Percentiles rank a stretch among this genome's conserved stretches.
Conservation (phyloP, 2,113 vertebrate species). For the Phainopepla nitens region DNA sequence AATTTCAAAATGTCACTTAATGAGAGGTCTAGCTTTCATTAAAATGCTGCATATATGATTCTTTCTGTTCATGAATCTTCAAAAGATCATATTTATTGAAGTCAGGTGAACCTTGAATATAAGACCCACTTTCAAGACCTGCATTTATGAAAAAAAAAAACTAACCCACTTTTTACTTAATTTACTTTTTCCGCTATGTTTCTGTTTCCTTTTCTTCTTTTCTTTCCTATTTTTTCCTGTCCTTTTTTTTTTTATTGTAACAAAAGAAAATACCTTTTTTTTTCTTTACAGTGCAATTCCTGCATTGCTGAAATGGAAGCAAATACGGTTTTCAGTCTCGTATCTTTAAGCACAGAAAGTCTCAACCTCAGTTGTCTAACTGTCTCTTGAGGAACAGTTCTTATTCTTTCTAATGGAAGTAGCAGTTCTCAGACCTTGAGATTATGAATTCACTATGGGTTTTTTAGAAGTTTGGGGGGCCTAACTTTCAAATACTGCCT, state of each 20-base stretch:
- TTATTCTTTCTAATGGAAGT: background rate
- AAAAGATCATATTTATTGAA: background rate
- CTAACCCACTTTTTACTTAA: background rate
- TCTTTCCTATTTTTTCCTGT: background rate
- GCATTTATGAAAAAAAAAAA: background rate
- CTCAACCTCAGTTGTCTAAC: background rate
- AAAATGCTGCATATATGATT: background rate
- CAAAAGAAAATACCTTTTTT: background rate
- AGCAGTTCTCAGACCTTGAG: background rate
- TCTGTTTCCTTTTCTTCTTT: background rate
- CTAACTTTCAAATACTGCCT: background rate
- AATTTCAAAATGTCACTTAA: background rate
- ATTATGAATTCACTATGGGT: background rate
- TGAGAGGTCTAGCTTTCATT: background rate
- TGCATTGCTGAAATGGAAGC: background rate
- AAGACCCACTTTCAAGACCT: background rate
- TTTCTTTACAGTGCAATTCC: background rate
- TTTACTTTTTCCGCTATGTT: fast-evolving
- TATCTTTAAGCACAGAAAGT: background rate
- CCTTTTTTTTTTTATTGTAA: background rate
- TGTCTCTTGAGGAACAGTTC: background rate
- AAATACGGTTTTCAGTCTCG: background rate
- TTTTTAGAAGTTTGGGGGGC: background rate
- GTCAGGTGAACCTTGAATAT: background rate
- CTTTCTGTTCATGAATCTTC: background rate